Evolutionary conservation across 2,888 invertebrate genomes (phyloP), one percentile per base, ranked within the genome.

Genomic region (Lasius platythorax): DNA sequence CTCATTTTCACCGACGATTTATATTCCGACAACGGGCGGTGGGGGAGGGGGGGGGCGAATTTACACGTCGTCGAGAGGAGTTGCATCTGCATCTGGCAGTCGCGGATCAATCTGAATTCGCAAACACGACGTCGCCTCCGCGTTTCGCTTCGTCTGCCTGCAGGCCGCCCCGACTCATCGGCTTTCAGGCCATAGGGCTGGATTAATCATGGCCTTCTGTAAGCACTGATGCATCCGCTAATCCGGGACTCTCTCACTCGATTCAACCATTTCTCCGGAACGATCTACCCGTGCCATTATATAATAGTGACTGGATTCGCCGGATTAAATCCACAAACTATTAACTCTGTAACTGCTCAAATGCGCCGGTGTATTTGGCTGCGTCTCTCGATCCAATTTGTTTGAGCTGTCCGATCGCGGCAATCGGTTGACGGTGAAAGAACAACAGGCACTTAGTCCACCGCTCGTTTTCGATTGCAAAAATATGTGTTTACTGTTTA

Each of bases 131-230:
- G 81, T 86, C 86, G 82, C 81, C 58, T 67, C 84, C 58, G 83
- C 87, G 81, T 89, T 89, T 66, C 86, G 64, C 76, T 58, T 81
- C 67, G 67, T 23, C 81, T 70, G 78, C 40, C 81, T 66, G 82
- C 82, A 84, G 85, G 82, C 83, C 53, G 78, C 76, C 70, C 78
- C 88, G 84, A 89, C 82, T 89, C 88, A 85, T 87, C 86, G 85
- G 88, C 87, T 89, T 89, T 88, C 87, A 82, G 79, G 85, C 84
- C 81, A 88, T 82, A 79, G 74, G 67, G 66, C 78, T 73, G 85
- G 82, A 89, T 89, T 89, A 85, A 89, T 89, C 88, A 87, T 86
- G 68, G 70, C 73, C 81, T 78, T 87, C 88, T 82, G 83, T 85
- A 87, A 87, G 85, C 86, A 85, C 83, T 46, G 85, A 85, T 84